A percentile compares a stretch with the other conserved stretches of the same genome.
Conservation (phyloP, 2,888 invertebrate species). For the Antheraea yamamai region DNA sequence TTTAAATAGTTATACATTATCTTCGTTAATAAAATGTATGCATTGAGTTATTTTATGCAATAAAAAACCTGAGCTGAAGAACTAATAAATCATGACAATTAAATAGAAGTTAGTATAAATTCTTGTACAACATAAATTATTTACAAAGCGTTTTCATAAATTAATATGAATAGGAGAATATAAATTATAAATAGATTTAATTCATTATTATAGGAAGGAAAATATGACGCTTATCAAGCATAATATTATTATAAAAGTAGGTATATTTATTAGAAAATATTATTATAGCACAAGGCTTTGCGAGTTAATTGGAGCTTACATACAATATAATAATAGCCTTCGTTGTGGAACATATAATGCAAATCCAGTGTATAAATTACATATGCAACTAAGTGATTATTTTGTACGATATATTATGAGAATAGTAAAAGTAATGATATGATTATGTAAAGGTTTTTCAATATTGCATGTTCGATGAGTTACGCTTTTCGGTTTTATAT, state of each 20-base stretch:
- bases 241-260: slow-evolving; percentile 35
- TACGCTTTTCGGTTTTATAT: no score
- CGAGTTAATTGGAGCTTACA: slow-evolving; percentile 58
- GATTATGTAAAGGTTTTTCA: no score
- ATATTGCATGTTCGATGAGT: no score
- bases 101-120: no score
- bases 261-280: slow-evolving; percentile 62
- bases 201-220: slow-evolving; percentile 29
- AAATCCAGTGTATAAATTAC: slow-evolving; percentile 20
- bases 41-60: no score
- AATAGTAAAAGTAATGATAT: background rate
- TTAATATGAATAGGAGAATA: background rate
- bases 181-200: background rate
- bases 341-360: slow-evolving; percentile 52
- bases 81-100: no score
- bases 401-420: slow-evolving; percentile 6
- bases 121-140: no score
- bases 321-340: slow-evolving; percentile 55
- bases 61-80: no score
- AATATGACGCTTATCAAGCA: slow-evolving; percentile 42
- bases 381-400: slow-evolving; percentile 11
- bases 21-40: no score
- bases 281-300: slow-evolving; percentile 53
- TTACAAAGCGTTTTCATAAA: no score
- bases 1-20: no score